Evolutionary conservation across 2,888 invertebrate species (phyloP).

Genomic region (Ectobius pallidus): DNA sequence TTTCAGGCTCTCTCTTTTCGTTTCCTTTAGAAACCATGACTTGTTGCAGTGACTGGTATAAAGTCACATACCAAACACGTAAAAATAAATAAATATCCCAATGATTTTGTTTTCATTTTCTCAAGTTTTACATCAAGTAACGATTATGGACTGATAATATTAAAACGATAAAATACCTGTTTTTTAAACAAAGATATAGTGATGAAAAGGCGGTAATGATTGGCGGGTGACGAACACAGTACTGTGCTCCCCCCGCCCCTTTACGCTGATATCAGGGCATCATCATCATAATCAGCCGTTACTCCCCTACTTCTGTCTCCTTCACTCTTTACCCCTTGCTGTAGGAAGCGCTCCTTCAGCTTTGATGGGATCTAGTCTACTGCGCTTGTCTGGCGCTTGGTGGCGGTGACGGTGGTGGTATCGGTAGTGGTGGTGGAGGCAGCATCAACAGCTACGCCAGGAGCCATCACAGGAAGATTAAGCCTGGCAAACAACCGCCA

Average conservation of each 20-base stretch:
- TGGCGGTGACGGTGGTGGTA: no score
- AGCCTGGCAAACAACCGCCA: conserved; percentile 1
- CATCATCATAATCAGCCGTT: conserved; percentile 10
- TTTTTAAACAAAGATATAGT: no score
- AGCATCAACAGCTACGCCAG: conserved; percentile 19
- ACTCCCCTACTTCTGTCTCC: neutral
- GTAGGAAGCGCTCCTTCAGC: conserved; percentile 18
- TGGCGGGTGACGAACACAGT: conserved; percentile 13
- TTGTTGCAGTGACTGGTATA: neutral
- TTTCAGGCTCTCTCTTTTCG: conserved; percentile 4
- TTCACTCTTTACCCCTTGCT: conserved; percentile 1
- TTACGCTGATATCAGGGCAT: neutral
- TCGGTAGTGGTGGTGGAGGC: no score
- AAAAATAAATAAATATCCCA: conserved; percentile 35
- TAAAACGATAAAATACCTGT: no score
- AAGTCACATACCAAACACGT: conserved; percentile 33
- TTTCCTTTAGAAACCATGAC: neutral
- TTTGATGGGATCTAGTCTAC: conserved; percentile 16
- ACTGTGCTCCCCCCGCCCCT: conserved; percentile 29
- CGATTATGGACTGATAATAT: no score
- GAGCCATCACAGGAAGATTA: conserved; percentile 21
- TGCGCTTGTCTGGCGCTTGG: conserved; percentile 17
- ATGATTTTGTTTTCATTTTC: neutral
- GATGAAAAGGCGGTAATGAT: neutral
- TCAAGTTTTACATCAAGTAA: no score